Conservation (phyloP, 2,888 invertebrate genomes). For the Oligia fasciuncula region DNA sequence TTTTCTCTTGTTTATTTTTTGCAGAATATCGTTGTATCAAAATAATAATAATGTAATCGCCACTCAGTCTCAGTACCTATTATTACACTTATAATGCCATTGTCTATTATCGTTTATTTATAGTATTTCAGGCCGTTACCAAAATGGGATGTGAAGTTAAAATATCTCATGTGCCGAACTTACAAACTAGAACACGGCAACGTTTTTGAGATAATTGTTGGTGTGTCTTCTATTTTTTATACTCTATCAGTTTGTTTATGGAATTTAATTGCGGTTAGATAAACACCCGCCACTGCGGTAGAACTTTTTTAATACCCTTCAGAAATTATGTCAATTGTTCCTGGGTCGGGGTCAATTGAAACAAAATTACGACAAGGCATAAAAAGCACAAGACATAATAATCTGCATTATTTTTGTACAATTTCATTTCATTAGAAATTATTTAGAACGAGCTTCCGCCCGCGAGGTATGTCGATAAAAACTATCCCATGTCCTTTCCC, state of each 20-base stretch:
- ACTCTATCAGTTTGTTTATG: no score
- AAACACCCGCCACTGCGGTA: background rate
- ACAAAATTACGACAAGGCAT: no score
- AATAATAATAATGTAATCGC: constrained; percentile 4
- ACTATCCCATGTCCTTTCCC: no score
- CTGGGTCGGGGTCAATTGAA: background rate
- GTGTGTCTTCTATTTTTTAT: background rate
- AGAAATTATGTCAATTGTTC: background rate
- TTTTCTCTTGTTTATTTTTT: constrained; percentile 29
- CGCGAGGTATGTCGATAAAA: no score
- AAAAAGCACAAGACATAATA: no score
- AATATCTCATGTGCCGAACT: background rate
- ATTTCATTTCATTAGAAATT: no score
- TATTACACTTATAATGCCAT: no score
- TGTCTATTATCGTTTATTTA: background rate
- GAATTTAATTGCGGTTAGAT: no score
- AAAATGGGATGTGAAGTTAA: background rate
- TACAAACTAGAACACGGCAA: no score
- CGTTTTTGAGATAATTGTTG: background rate
- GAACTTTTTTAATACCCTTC: background rate
- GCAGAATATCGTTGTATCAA: background rate
- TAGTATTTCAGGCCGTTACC: background rate
- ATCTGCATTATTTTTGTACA: no score
- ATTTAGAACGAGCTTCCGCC: no score
- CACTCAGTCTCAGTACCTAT: background rate